phyloP scores from a whole-genome alignment of 2,888 invertebrate species.

The Nesidiocoris tenuis region DNA sequence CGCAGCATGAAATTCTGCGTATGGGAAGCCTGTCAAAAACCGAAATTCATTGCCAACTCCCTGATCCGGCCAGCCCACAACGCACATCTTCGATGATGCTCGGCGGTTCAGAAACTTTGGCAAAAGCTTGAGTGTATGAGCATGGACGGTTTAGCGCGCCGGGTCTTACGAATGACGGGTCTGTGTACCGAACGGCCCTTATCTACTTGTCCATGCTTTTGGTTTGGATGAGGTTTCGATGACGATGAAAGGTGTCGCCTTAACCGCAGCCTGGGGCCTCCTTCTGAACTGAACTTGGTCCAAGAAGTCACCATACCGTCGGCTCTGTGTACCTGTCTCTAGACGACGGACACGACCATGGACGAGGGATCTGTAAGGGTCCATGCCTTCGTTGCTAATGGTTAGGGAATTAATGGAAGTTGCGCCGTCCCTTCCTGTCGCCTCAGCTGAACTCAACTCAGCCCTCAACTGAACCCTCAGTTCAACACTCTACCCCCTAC shows the following conservation, averaged over 20 bases:
- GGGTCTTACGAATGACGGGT: no score
- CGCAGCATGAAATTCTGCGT: no score
- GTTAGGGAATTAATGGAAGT: conserved; percentile 17
- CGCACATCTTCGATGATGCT: no score
- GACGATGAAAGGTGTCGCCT: background rate
- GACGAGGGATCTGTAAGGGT: background rate
- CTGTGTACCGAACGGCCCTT: background rate
- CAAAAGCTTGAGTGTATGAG: no score
- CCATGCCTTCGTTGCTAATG: conserved; percentile 13
- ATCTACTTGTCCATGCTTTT: background rate
- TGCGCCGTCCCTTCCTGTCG: background rate
- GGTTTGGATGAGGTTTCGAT: background rate
- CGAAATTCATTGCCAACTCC: no score
- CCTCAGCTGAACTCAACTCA: background rate
- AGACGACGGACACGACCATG: no score
- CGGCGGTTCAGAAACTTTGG: no score
- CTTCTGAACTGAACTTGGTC: background rate
- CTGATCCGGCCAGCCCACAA: no score
- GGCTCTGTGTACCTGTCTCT: conserved; percentile 16
- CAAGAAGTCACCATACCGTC: background rate
- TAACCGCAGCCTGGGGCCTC: background rate
- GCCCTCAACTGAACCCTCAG: background rate
- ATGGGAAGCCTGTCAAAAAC: no score
- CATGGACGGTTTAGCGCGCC: no score
- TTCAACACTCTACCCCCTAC: conserved; percentile 17